phyloP scores from a whole-genome alignment of 2,888 invertebrate species.

The Graphium colonna region DNA sequence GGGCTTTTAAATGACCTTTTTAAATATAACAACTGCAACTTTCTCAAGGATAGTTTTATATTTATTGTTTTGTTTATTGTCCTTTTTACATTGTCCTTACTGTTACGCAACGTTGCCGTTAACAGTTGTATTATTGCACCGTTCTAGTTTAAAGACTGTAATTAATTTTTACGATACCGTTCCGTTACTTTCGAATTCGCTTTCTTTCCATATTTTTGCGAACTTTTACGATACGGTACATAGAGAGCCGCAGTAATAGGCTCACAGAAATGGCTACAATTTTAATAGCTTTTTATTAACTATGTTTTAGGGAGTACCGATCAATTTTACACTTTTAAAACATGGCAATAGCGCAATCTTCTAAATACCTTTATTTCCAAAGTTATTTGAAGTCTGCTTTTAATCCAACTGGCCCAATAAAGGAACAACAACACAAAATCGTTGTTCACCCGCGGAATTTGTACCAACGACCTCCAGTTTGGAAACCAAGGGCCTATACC shows the following conservation, averaged over 20 bases:
- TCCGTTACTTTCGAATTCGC: neutral
- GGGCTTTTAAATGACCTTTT: too few species aligned
- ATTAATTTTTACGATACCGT: neutral
- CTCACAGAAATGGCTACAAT: neutral
- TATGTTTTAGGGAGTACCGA: too few species aligned
- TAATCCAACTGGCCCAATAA: too few species aligned
- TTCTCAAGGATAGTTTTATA: slow-evolving; percentile 23
- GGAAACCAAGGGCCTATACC: too few species aligned
- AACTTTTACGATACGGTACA: neutral
- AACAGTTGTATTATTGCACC: neutral
- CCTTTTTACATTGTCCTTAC: neutral
- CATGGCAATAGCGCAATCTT: too few species aligned
- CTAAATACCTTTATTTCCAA: too few species aligned
- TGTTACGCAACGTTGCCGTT: neutral
- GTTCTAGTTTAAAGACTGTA: neutral
- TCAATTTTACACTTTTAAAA: too few species aligned
- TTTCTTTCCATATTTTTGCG: neutral
- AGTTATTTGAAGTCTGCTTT: too few species aligned
- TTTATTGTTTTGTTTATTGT: neutral
- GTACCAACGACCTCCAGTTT: too few species aligned
- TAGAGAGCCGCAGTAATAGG: neutral
- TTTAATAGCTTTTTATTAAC: neutral
- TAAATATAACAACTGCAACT: slow-evolving; percentile 2
- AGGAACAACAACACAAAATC: too few species aligned
- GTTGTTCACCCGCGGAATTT: too few species aligned